These are phyloP conservation scores for Mastigias papua DNA, from an alignment of 30 jellyfish, hydroid and myxozoan genomes.

Conservation along the genomic window DNA sequence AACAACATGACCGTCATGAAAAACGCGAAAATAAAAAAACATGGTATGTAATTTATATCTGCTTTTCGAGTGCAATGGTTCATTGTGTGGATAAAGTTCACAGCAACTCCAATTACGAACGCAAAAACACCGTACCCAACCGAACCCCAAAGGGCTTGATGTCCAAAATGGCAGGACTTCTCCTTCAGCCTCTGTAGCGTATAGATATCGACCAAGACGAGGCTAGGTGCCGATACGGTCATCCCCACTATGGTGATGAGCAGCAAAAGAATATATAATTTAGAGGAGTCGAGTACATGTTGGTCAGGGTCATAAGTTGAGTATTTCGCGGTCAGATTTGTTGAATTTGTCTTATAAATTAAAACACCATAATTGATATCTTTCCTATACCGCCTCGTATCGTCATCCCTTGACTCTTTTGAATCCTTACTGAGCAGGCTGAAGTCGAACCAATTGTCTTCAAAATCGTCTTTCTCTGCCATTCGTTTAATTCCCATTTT, in stretches of 20 bases:
- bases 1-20: slow-evolving; percentile 78
- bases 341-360: slow-evolving; percentile 48
- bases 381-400: slow-evolving; percentile 11
- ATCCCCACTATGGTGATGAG: slow-evolving; percentile 87
- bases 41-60: slow-evolving; percentile 81
- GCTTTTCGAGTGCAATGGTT: slow-evolving; percentile 81
- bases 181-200: slow-evolving; percentile 81
- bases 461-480: slow-evolving; percentile 59
- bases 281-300: slow-evolving; percentile 86
- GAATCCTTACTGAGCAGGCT: slow-evolving; percentile 19
- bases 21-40: slow-evolving; percentile 81
- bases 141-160: slow-evolving; percentile 95
- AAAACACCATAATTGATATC: slow-evolving; percentile 49
- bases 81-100: slow-evolving; percentile 64
- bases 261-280: slow-evolving; percentile 57
- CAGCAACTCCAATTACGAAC: slow-evolving; percentile 75
- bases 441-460: slow-evolving; percentile 84
- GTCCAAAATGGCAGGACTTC: slow-evolving; percentile 78
- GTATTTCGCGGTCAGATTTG: slow-evolving; percentile 77
- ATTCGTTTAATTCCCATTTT: slow-evolving; percentile 79
- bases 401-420: slow-evolving; percentile 25
- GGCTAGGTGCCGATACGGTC: slow-evolving; percentile 92
- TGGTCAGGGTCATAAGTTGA: slow-evolving; percentile 93
- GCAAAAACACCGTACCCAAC: slow-evolving; percentile 87
- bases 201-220: slow-evolving; percentile 81